These are phyloP conservation scores for Phodopus roborovskii DNA, from an alignment of 2,113 vertebrate species.

Conservation along the genomic window DNA sequence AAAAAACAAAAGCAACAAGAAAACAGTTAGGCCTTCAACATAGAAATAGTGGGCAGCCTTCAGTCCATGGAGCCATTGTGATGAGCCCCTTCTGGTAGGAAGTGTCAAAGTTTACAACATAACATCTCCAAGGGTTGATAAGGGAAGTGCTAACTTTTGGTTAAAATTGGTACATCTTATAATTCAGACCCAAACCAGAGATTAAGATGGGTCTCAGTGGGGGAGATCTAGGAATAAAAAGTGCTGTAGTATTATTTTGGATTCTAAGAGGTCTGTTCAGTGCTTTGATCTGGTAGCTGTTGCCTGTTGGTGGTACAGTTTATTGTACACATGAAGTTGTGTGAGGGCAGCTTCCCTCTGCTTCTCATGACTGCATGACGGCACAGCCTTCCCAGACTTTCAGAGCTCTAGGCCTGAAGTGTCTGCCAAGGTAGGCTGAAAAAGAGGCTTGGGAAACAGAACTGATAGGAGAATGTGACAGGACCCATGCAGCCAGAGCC, in stretches of 20 bases:
- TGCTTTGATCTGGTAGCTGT: background rate
- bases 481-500: background rate
- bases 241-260: background rate
- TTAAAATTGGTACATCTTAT: background rate
- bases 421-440: background rate
- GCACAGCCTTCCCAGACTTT: background rate
- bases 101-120: background rate
- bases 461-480: background rate
- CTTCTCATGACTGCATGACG: background rate
- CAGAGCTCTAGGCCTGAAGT: background rate
- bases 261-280: background rate
- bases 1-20: background rate
- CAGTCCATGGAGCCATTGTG: background rate
- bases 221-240: constrained; percentile 12
- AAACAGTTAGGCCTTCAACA: background rate
- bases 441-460: background rate
- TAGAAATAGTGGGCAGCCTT: background rate
- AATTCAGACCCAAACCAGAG: background rate
- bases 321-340: background rate
- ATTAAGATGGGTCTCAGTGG: background rate
- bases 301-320: background rate
- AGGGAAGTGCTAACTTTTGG: background rate
- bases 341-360: background rate
- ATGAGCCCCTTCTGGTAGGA: background rate
- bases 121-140: background rate